A percentile compares a stretch with the other conserved stretches of the same genome.
These are phyloP conservation scores for Phrynocephalus versicolor DNA, from an alignment of 2,113 vertebrate genomes.

Conservation along the genomic window DNA sequence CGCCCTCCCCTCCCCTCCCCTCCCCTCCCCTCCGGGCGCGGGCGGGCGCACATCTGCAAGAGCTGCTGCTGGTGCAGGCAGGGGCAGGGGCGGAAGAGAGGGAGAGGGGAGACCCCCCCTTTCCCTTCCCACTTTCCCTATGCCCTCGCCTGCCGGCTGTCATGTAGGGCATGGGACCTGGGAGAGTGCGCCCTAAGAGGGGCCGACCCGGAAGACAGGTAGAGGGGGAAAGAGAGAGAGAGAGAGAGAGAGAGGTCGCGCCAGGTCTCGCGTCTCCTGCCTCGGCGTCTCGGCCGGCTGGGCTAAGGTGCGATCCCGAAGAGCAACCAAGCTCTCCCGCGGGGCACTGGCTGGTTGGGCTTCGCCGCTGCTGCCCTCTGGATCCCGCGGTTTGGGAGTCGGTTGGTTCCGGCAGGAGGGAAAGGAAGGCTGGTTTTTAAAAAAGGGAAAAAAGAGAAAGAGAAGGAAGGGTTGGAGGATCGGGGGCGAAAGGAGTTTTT, in stretches of 20 bases:
- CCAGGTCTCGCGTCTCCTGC: background rate
- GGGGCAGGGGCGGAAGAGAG: background rate
- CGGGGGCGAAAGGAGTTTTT: too few species aligned
- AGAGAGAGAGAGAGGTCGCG: background rate
- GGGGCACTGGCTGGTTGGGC: too few species aligned
- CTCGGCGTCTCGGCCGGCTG: too few species aligned
- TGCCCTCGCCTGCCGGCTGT: background rate
- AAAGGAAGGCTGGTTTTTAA: too few species aligned
- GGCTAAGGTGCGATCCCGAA: too few species aligned
- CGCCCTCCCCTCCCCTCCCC: too few species aligned
- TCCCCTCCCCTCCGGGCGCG: background rate
- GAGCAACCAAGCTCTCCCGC: too few species aligned
- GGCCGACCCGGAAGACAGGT: constrained; percentile 30
- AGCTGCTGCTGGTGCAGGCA: background rate
- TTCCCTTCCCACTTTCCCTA: too few species aligned
- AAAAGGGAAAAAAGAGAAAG: too few species aligned
- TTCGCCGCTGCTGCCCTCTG: too few species aligned
- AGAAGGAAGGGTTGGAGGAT: background rate
- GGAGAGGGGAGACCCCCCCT: background rate
- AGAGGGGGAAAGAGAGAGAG: background rate
- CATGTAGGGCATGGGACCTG: background rate
- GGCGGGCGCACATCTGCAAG: background rate
- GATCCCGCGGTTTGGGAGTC: too few species aligned
- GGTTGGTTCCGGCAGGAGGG: too few species aligned
- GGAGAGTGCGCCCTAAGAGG: background rate